Evolutionary conservation across 2,888 invertebrate species (phyloP), one percentile per base, ranked within the genome.

Genomic region (Tipula helvola): DNA sequence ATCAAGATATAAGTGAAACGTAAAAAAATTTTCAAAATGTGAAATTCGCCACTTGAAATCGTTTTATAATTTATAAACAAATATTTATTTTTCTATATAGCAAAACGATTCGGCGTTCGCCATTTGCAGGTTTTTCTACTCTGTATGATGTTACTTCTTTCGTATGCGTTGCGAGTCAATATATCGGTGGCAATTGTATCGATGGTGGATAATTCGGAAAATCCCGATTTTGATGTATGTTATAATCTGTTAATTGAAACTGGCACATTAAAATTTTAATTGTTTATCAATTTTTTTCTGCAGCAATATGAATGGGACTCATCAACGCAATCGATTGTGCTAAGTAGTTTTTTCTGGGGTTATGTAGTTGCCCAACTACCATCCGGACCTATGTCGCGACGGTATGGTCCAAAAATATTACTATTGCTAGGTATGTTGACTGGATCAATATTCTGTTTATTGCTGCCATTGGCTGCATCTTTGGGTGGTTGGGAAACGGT

Each of bases 151-250:
- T 28, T 71, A 10, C 28, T 71, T 3, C 10, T 71, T 18, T 71
- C 93, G 83, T 94, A 94, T 88, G 93, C 93, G 1, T 93, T 94
- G 88, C 91, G 95, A 84, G 93, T 95, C 86, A 94, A 94, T 88
- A 92, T 95, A 89, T 95, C 94, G 0, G 94, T 95, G 3, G 95
- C 94, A 0, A 93, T 96, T 84, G 93, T 95, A 0, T 95, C 95
- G 13, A 95, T 96, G 94, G 90, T 84, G 36, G 84, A 84, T 16
- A 84, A 84, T 39, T 84, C 84, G 13, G 90, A 90, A 13, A 91
- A 92, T 88, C 91, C 91, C 2, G 90, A 91, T 88, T 91, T 92
- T 87, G 89, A 91, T 87, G 93, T 93, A 90, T 90, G 16, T 39
- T 3, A n/a, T n/a, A 3, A 36, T 28, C 5, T 52, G 7, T 52